Evolutionary conservation across 1,140 invertebrate genomes (phyloP), one percentile per base, ranked within the genome.

Genomic region (Dreissena polymorpha): DNA sequence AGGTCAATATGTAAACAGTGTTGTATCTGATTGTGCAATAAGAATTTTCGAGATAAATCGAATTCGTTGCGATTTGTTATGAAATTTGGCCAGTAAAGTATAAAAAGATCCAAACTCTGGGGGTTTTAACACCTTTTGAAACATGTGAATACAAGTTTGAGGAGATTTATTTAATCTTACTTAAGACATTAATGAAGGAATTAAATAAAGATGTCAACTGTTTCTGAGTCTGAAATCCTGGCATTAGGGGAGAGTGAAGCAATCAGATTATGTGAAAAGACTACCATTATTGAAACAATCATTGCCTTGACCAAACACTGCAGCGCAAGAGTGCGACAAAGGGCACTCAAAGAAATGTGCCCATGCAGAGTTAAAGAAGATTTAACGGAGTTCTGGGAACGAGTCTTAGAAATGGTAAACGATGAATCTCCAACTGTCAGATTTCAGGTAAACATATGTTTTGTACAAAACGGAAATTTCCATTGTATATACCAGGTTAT

Each of bases 341-440:
- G 77, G 67, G 91, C 92, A 18, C 84, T 93, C 0, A 87, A 88
- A 63, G 90, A 93, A 84, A 93, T 93, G 90, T 93, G 92, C 80
- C 92, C 92, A 7, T 93, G 92, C 79, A 83, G 90, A 27, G 92
- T 93, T 0, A 88, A 92, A 71, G 85, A 88, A 21, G 90, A 93
- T 82, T 85, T 91, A 12, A 71, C 85, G 0, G 89, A 89, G 10
- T 93, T 93, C 86, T 93, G 92, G 92, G 83, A 87, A n/a, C 83
- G 92, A 25, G 90, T 93, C 6, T 72, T 92, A 12, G 87, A 92
- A 83, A 92, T 93, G 91, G 77, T 89, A 0, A 73, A 85, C 64
- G 91, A 92, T 74, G 88, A 89, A 29, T 87, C 87, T 23, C 71
- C 76, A 21, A 83, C 86, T 60, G 92, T 93, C 49, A 86, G 92